Evolutionary conservation across 2,888 invertebrate species (phyloP).

Genomic region (Linyphia triangularis): DNA sequence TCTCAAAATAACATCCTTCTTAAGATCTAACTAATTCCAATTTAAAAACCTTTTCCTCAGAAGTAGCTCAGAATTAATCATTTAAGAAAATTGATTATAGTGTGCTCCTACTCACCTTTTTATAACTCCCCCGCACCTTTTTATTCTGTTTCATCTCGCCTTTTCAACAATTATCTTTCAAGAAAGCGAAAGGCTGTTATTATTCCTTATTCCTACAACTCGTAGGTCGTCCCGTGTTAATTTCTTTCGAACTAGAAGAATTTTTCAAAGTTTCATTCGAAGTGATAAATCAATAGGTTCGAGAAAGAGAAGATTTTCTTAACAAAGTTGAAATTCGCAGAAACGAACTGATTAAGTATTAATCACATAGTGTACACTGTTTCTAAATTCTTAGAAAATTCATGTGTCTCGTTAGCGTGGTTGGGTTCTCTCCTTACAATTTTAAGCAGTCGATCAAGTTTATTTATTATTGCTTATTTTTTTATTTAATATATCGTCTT

Average conservation of each 20-base stretch:
- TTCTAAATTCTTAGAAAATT: no score
- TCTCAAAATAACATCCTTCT: no score
- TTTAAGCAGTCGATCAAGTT: no score
- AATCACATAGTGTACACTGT: no score
- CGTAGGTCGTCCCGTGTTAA: not conserved
- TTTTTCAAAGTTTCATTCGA: not conserved
- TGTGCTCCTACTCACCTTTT: no score
- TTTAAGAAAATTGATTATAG: not conserved
- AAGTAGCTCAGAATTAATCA: not conserved
- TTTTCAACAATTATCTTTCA: not conserved
- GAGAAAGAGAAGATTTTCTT: not conserved
- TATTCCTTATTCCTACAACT: not conserved
- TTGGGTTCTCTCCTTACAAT: no score
- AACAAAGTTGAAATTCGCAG: not conserved
- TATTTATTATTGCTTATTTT: no score
- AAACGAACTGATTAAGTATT: no score
- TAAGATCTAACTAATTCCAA: no score
- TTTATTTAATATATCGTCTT: no score
- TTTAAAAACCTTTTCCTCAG: not conserved
- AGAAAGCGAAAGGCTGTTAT: not conserved
- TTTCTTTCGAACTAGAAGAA: not conserved
- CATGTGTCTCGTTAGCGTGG: no score
- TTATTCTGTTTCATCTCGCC: not conserved
- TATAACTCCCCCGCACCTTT: not conserved
- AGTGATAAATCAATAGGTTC: not conserved